phyloP scores from a whole-genome alignment of 2,113 vertebrate species.

The Labeo rohita region DNA sequence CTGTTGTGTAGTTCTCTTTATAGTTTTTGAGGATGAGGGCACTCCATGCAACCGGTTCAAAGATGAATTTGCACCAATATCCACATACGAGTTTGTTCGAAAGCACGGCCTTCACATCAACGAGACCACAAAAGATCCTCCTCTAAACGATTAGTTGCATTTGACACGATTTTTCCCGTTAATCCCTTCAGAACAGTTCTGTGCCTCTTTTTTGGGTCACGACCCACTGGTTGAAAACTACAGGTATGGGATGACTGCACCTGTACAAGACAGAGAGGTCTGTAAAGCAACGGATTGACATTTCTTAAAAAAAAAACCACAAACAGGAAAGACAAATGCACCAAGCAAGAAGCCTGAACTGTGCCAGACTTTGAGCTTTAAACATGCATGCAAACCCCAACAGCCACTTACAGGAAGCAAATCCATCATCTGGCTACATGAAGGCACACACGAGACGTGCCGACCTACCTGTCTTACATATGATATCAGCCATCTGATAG shows the following conservation, averaged over 20 bases:
- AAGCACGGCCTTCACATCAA: neutral
- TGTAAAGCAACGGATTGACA: neutral
- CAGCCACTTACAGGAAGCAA: slow-evolving; percentile 42
- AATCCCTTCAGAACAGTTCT: neutral
- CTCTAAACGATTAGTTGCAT: neutral
- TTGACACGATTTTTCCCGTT: neutral
- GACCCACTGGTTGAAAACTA: neutral
- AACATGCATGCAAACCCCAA: slow-evolving; percentile 40
- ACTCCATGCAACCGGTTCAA: neutral
- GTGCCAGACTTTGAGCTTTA: neutral
- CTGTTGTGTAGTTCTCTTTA: too few relatives aligned
- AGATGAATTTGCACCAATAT: neutral
- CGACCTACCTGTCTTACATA: slow-evolving; percentile 25
- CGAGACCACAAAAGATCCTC: too few relatives aligned
- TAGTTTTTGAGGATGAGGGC: neutral
- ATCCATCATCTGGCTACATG: neutral
- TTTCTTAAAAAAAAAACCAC: neutral
- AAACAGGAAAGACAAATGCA: slow-evolving; percentile 1
- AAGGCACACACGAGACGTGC: neutral
- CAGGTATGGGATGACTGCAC: neutral
- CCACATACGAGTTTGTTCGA: neutral
- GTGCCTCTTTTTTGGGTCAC: neutral
- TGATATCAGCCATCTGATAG: slow-evolving; percentile 48
- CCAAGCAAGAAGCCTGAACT: neutral
- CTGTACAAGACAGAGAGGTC: neutral